phyloP scores from a whole-genome alignment of 2,113 vertebrate species.

The Pardalotus punctatus region DNA sequence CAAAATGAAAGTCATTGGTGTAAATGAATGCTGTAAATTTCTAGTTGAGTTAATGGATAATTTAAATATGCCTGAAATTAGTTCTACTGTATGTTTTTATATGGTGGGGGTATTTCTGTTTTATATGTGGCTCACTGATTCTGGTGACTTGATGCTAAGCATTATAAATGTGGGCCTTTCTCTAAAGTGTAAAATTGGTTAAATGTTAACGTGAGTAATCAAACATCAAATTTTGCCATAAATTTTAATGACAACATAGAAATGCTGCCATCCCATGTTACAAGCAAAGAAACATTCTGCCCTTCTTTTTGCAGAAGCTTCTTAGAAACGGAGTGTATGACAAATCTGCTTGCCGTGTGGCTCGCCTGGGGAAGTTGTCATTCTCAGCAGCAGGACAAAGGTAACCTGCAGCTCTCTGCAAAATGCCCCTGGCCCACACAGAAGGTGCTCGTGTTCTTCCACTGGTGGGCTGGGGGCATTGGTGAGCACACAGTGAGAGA shows the following conservation, averaged over 20 bases:
- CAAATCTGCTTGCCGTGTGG: background rate
- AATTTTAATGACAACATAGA: background rate
- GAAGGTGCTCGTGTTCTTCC: background rate
- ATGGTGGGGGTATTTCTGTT: background rate
- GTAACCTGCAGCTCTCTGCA: background rate
- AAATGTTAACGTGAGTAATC: background rate
- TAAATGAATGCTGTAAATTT: background rate
- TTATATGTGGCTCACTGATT: background rate
- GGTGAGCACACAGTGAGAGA: background rate
- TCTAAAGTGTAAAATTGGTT: background rate
- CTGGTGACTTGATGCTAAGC: background rate
- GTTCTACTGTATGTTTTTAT: background rate
- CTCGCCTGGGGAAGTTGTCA: rapidly evolving
- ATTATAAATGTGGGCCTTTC: background rate
- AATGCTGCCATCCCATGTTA: background rate
- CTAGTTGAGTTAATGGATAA: background rate
- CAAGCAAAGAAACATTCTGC: background rate
- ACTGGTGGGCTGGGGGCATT: background rate
- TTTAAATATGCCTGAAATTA: background rate
- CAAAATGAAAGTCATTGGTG: background rate
- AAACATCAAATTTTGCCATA: background rate
- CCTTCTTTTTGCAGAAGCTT: background rate
- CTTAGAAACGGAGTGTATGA: background rate
- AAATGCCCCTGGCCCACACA: background rate
- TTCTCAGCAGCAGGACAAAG: background rate